These are phyloP conservation scores for Corbicula japonica DNA, from an alignment of 2,888 invertebrate genomes.

Conservation along the genomic window DNA sequence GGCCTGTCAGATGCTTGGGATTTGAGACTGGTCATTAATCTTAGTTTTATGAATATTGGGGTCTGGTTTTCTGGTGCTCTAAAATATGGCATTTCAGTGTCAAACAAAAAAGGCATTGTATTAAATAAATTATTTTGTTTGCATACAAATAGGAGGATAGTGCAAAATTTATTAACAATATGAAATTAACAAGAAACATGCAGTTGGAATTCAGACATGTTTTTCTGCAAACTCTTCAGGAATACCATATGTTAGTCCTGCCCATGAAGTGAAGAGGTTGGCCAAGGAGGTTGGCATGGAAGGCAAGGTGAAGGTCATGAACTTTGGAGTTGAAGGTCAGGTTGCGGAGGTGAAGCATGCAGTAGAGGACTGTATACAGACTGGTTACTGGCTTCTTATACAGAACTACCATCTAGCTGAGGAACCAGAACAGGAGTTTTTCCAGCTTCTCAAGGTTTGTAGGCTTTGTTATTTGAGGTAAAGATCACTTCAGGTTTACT, in stretches of 20 bases:
- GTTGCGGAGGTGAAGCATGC: conserved; percentile 79
- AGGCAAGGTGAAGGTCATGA: conserved; percentile 81
- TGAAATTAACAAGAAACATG: not conserved
- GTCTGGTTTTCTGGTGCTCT: no score
- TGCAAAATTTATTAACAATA: no score
- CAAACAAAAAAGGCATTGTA: no score
- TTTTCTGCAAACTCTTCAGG: conserved; percentile 62
- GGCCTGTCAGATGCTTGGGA: no score
- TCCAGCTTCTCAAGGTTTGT: conserved; percentile 80
- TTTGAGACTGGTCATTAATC: no score
- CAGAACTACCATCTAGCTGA: conserved; percentile 85
- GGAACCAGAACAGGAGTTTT: conserved; percentile 74
- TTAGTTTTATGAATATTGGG: no score
- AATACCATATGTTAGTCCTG: conserved; percentile 79
- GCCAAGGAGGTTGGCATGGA: conserved; percentile 83
- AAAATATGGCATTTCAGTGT: no score
- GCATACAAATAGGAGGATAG: no score
- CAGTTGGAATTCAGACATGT: not conserved
- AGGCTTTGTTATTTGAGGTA: no score
- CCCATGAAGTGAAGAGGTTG: conserved; percentile 81
- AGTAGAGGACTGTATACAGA: conserved; percentile 81
- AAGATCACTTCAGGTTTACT: no score
- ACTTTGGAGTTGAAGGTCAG: conserved; percentile 83
- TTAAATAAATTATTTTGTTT: no score
- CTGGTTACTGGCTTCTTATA: conserved; percentile 84